phyloP scores from a whole-genome alignment of 1,140 invertebrate genomes.

The Hycleus cichorii region DNA sequence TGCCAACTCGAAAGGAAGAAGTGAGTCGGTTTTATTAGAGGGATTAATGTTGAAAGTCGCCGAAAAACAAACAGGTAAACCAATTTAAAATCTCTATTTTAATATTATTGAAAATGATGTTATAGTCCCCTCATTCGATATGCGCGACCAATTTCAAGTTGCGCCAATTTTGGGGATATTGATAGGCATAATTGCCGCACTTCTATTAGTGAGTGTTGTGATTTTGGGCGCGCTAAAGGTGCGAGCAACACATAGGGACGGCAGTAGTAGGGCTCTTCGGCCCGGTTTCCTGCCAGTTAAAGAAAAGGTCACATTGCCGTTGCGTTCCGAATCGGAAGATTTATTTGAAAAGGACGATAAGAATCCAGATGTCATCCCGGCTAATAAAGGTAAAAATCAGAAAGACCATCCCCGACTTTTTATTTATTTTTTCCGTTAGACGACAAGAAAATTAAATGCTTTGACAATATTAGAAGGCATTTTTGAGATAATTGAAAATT shows the following conservation, averaged over 20 bases:
- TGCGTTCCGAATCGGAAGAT: conserved; percentile 56
- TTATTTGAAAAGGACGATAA: conserved; percentile 67
- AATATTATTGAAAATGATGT: conserved; percentile 2
- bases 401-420: background rate
- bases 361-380: conserved; percentile 78
- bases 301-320: conserved; percentile 57
- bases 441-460: too few species aligned
- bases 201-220: conserved; percentile 60
- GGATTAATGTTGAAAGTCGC: conserved; percentile 65
- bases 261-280: conserved; percentile 41
- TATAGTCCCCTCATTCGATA: conserved; percentile 37
- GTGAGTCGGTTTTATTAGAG: conserved; percentile 50
- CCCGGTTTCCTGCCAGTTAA: conserved; percentile 58
- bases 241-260: conserved; percentile 47
- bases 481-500: too few species aligned
- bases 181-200: conserved; percentile 61
- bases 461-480: too few species aligned
- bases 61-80: conserved; percentile 68
- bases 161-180: conserved; percentile 68
- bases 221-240: conserved; percentile 64
- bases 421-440: background rate
- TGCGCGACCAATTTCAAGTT: conserved; percentile 52
- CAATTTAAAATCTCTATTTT: too few species aligned
- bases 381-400: conserved; percentile 68
- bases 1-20: conserved; percentile 54